These are phyloP conservation scores for Catocala fraxini DNA, from an alignment of 2,888 invertebrate species.

Conservation along the genomic window DNA sequence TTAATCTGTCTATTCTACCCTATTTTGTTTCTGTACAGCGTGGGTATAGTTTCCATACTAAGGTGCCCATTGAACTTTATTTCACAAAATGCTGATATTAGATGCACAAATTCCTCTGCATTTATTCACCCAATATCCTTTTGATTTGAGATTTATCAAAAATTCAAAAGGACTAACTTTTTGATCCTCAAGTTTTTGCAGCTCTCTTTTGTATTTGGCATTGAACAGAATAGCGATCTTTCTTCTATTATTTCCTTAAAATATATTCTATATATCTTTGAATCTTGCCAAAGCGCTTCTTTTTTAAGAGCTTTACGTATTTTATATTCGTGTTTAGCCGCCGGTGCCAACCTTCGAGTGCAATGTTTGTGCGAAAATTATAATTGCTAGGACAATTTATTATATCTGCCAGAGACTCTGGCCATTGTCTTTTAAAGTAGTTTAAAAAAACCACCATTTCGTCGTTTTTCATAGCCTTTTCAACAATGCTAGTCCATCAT, in stretches of 20 bases:
- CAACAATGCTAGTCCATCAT: slow-evolving; percentile 1
- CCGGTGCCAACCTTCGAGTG: not conserved
- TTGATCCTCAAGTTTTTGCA: not conserved
- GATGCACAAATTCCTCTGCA: no score
- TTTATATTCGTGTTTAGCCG: slow-evolving; percentile 13
- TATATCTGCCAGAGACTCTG: not conserved
- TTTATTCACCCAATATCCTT: no score
- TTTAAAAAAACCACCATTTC: not conserved
- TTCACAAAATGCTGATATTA: no score
- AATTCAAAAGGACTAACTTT: not conserved
- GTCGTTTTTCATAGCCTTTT: not conserved
- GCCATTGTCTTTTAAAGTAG: not conserved
- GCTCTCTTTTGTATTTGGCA: slow-evolving; percentile 1
- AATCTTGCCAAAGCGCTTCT: slow-evolving; percentile 1
- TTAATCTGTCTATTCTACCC: no score
- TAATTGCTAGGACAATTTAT: slow-evolving; percentile 1
- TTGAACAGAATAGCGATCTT: slow-evolving; percentile 13
- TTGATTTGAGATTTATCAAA: no score
- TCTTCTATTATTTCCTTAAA: no score
- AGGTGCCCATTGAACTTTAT: no score
- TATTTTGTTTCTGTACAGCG: no score
- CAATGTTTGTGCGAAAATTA: not conserved
- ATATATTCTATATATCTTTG: not conserved
- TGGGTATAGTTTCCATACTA: no score
- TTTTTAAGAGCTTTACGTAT: slow-evolving; percentile 1